phyloP scores from a whole-genome alignment of 2,888 invertebrate species.

The Coelogynopora nodosa region DNA sequence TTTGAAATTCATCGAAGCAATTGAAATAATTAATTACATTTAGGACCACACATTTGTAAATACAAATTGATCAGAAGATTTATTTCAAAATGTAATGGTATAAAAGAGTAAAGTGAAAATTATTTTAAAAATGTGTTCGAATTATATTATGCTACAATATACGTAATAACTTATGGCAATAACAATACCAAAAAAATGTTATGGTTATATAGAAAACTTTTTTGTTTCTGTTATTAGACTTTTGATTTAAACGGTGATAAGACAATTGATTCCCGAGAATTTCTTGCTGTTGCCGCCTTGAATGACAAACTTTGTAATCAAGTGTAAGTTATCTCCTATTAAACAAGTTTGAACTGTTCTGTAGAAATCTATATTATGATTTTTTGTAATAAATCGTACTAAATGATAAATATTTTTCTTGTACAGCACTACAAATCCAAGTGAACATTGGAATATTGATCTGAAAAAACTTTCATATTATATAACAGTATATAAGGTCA shows the following conservation, averaged over 20 bases:
- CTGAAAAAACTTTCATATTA: slow-evolving; percentile 44
- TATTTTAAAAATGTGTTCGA: no score
- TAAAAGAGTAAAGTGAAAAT: no score
- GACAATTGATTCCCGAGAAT: slow-evolving; percentile 41
- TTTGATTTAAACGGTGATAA: slow-evolving; percentile 45
- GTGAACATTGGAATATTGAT: slow-evolving; percentile 39
- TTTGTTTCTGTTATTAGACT: neutral
- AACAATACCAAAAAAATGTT: no score
- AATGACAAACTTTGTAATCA: slow-evolving; percentile 46
- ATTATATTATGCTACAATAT: neutral
- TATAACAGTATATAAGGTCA: slow-evolving; percentile 46
- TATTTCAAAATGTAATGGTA: no score
- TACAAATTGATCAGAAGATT: no score
- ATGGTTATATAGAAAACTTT: no score
- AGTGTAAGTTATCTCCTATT: slow-evolving; percentile 26
- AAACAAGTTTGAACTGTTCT: neutral
- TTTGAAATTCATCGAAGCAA: no score
- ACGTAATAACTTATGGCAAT: neutral
- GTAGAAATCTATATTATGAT: neutral
- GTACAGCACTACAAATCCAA: slow-evolving; percentile 29
- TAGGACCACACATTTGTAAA: no score
- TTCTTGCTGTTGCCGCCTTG: slow-evolving; percentile 45
- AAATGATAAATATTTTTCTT: neutral
- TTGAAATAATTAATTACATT: no score
- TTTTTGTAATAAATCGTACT: neutral